Conservation (phyloP, 1,140 invertebrate species). For the Radopholus similis region DNA sequence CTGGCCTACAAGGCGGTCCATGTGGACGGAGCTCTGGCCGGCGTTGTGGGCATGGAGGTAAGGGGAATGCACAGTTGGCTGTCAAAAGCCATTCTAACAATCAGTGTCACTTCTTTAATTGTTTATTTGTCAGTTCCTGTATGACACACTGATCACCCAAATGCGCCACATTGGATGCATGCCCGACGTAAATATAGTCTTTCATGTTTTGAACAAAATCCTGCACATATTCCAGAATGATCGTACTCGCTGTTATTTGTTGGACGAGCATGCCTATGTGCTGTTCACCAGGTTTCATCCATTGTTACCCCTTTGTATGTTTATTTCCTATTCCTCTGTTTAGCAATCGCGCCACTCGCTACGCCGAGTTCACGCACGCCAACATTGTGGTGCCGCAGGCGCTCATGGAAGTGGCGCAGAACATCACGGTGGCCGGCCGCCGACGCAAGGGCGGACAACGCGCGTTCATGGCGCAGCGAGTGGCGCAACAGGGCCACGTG, state of each 20-base stretch:
- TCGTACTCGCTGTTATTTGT: constrained; percentile 48
- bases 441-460: background rate
- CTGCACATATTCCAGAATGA: constrained; percentile 31
- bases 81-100: too few species aligned
- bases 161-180: constrained; percentile 51
- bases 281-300: constrained; percentile 40
- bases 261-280: constrained; percentile 58
- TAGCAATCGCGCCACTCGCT: constrained; percentile 42
- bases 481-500: constrained; percentile 23
- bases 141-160: constrained; percentile 47
- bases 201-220: background rate
- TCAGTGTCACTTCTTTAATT: too few species aligned
- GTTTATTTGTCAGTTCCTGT: constrained; percentile 32
- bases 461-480: background rate
- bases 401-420: background rate
- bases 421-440: background rate
- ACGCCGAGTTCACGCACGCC: constrained; percentile 31
- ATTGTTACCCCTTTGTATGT: background rate
- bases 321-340: background rate
- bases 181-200: constrained; percentile 40
- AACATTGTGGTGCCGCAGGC: constrained; percentile 16
- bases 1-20: constrained; percentile 55
- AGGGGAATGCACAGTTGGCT: too few species aligned
- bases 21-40: constrained; percentile 49
- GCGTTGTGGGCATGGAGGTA: constrained; percentile 55